Percentiles rank a stretch among this genome's conserved stretches.
Evolutionary conservation across 2,888 invertebrate genomes (phyloP).

Genomic region (Quadroppia sp.): DNA sequence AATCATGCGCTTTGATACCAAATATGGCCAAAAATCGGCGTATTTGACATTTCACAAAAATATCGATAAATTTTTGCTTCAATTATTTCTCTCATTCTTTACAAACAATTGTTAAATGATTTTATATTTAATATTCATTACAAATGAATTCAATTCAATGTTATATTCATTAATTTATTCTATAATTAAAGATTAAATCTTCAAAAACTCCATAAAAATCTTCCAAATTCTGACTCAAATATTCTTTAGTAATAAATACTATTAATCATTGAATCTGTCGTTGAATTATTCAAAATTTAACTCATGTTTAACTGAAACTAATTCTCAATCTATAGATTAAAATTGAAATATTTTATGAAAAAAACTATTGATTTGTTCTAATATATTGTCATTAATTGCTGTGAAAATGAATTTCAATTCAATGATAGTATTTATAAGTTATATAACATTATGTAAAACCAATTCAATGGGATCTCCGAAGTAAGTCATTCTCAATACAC

Average conservation of each 20-base stretch:
- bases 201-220: too few species aligned
- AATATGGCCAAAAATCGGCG: conserved; percentile 16
- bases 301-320: too few species aligned
- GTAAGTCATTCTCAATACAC: not conserved
- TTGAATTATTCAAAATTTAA: too few species aligned
- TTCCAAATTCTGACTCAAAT: too few species aligned
- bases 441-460: not conserved
- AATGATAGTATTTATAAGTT: not conserved
- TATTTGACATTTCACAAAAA: not conserved
- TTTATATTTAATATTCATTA: not conserved
- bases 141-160: not conserved
- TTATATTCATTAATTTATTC: too few species aligned
- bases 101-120: not conserved
- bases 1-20: conserved; percentile 31
- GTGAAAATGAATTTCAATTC: conserved; percentile 1
- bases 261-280: too few species aligned
- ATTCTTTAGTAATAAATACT: too few species aligned
- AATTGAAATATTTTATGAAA: not conserved
- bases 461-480: not conserved
- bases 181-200: too few species aligned
- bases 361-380: not conserved
- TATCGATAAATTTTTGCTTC: not conserved
- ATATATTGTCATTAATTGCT: not conserved
- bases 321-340: not conserved
- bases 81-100: not conserved